These are phyloP conservation scores for Cathartes aura DNA, from an alignment of 2,113 vertebrate species.

Conservation along the genomic window DNA sequence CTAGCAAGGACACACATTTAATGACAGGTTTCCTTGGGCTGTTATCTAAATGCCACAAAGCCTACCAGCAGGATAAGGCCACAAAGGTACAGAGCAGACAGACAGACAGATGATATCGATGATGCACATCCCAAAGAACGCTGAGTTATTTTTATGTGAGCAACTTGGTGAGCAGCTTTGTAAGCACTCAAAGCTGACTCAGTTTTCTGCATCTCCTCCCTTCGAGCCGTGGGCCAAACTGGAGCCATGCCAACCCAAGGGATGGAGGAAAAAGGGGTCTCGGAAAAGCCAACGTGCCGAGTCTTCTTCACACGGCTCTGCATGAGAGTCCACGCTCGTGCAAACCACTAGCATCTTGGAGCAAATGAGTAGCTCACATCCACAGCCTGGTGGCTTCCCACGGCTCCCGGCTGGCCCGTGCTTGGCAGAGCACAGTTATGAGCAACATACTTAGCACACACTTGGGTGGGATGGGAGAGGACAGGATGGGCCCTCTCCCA, in stretches of 20 bases:
- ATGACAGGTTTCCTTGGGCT: not conserved
- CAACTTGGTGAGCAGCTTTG: not conserved
- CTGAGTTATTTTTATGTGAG: not conserved
- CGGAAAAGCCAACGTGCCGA: accelerated
- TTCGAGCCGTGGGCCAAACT: accelerated
- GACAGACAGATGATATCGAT: not conserved
- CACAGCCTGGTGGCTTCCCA: not conserved
- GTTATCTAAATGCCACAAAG: not conserved
- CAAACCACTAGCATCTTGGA: accelerated
- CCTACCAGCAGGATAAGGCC: not conserved
- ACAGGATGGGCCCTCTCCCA: no score
- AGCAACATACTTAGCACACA: not conserved
- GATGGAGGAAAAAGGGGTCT: not conserved
- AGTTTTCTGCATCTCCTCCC: not conserved
- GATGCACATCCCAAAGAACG: not conserved
- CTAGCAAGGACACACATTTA: accelerated
- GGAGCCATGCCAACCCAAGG: not conserved
- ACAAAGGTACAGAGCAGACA: not conserved
- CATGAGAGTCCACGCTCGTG: accelerated
- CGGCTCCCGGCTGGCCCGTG: not conserved
- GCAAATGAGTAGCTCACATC: accelerated
- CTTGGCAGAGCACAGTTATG: not conserved
- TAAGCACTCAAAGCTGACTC: not conserved
- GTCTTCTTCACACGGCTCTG: not conserved
- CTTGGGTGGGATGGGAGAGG: not conserved